Evolutionary conservation across 2,797 vertebrate species (phyloP).

Genomic region (Mionectes olivaceus): DNA sequence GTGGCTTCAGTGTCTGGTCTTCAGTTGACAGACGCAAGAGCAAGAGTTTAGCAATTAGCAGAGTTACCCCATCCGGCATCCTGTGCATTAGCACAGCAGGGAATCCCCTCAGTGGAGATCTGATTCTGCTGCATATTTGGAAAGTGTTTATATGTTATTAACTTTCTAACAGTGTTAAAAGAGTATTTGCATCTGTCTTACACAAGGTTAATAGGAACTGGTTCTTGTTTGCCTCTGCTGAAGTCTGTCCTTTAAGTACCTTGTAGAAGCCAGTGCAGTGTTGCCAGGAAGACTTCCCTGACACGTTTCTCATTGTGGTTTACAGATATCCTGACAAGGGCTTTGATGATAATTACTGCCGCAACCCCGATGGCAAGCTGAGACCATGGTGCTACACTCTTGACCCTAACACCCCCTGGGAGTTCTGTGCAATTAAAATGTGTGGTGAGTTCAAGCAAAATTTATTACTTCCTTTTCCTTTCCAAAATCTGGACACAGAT

Average conservation of each 20-base stretch:
- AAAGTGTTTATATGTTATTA: not conserved
- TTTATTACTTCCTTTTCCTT: slow-evolving; percentile 84
- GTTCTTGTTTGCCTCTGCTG: not conserved
- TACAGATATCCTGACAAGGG: slow-evolving; percentile 94
- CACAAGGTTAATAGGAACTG: not conserved
- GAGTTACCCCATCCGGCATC: slow-evolving; percentile 30
- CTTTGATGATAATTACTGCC: slow-evolving; percentile 98
- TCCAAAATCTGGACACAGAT: slow-evolving; percentile 69
- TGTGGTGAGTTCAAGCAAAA: slow-evolving; percentile 89
- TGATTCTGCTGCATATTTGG: not conserved
- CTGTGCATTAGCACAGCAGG: slow-evolving; percentile 49
- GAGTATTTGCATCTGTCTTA: not conserved
- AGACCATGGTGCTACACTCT: slow-evolving; percentile 98
- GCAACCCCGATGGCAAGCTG: slow-evolving; percentile 94
- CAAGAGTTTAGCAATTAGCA: slow-evolving; percentile 47
- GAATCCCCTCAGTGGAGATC: slow-evolving; percentile 1
- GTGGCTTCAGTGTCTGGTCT: slow-evolving; percentile 36
- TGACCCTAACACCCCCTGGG: slow-evolving; percentile 93
- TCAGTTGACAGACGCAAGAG: slow-evolving; percentile 22
- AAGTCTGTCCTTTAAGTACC: not conserved
- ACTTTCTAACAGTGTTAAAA: not conserved
- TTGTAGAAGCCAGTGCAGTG: not conserved
- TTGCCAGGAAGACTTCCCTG: slow-evolving; percentile 67
- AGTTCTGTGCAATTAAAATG: slow-evolving; percentile 95
- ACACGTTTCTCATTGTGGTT: slow-evolving; percentile 76